Evolutionary conservation across 1,140 invertebrate genomes (phyloP), one percentile per base, ranked within the genome.

Genomic region (Druon quercuslanigerum): DNA sequence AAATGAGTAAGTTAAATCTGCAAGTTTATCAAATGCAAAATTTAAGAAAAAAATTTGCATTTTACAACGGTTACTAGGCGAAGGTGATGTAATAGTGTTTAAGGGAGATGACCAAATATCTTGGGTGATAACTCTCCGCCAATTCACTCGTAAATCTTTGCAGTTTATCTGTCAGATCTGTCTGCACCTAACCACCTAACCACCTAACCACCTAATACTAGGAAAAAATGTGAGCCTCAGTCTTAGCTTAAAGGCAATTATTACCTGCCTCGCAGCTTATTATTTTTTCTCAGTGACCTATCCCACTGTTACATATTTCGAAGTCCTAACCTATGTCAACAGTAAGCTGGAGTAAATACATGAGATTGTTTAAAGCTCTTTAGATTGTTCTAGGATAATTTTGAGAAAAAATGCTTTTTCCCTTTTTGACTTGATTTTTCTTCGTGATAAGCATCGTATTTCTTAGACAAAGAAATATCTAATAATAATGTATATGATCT

Each of bases 231-330:
- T 52, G 14, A 51, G 50, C 71, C 71, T 72, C 25, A 51, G 33
- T 19, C 6, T 51, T 52, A 51, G 52, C 51, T 20, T 3, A 0
- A 16, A 12, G 50, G 17, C 50, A 72, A 20, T 72, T 51, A 70
- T 33, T 70, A 20, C 40, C 40, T 46, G 40, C 40, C 40, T 46
- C 40, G 40, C 40, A 46, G 40, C 7, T 46, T 11, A 46, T 46
- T 46, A 46, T 46, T 9, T 46, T 46, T 46, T 46, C 8, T 46
- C 11, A 46, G 40, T 46, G 40, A 72, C 71, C 71, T 72, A 72
- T 72, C 71, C 71, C 71, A 72, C 71, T 51, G n/a, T 51, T 51
- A 40, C 51, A 72, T 72, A 72, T 51, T 72, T n/a, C 71, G 71
- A 46, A 50, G 50, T 46, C 40, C 50, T 72, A 72, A 51, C 71